Evolutionary conservation across 2,888 invertebrate species (phyloP).

Genomic region (Blastobasis lacticolella): DNA sequence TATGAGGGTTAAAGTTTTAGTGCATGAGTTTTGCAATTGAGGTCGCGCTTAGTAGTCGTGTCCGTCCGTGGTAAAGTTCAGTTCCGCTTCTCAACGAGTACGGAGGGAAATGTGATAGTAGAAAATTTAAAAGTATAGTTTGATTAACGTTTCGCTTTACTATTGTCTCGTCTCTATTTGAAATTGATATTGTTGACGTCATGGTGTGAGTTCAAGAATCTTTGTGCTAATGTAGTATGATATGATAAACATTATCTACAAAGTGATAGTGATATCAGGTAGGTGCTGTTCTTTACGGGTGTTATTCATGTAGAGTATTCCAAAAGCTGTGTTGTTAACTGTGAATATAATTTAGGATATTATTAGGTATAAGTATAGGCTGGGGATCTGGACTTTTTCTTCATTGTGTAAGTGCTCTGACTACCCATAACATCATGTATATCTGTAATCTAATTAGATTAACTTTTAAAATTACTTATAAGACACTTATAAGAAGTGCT

Average conservation of each 20-base stretch:
- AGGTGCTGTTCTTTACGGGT: conserved; percentile 24
- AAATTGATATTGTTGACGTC: conserved; percentile 36
- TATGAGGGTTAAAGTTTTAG: background rate
- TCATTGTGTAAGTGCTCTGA: conserved; percentile 21
- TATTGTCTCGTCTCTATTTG: too few species aligned
- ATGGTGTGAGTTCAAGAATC: conserved; percentile 42
- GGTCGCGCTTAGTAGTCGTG: background rate
- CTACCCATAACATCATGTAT: too few species aligned
- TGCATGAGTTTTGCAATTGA: background rate
- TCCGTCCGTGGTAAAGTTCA: too few species aligned
- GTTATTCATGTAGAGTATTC: conserved; percentile 18
- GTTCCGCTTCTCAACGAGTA: too few species aligned
- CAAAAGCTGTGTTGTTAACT: conserved; percentile 23
- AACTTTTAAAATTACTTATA: too few species aligned
- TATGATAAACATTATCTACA: conserved; percentile 61
- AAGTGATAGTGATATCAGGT: conserved; percentile 44
- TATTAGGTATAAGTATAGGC: too few species aligned
- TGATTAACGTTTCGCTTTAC: too few species aligned
- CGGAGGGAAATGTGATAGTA: too few species aligned
- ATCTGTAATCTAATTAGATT: too few species aligned
- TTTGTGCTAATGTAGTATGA: conserved; percentile 46
- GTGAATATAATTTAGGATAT: conserved; percentile 10
- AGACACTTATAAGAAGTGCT: too few species aligned
- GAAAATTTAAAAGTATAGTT: too few species aligned
- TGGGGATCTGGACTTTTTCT: conserved; percentile 3